Base-by-base conservation (phyloP, 2,888 invertebrate species). In the Endomychus coccineus region DNA sequence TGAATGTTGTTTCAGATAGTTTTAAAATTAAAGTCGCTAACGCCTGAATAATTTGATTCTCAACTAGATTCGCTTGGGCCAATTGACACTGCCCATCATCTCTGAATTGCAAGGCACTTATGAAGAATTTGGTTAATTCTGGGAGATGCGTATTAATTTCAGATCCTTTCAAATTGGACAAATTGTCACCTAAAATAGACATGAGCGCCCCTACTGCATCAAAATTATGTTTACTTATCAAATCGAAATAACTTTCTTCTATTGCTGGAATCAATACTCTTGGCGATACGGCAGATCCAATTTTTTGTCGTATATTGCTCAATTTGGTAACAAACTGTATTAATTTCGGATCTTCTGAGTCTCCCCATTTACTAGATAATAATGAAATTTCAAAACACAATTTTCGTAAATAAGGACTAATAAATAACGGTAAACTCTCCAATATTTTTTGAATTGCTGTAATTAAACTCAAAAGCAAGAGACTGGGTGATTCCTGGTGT, bases 1-100 rank as follows among this genome's bases (percentile, higher is more conserved):
- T 76, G 66, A 96, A 96, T 23, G 80, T 80, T 1, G 80, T 78
- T 63, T 95, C 95, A 0, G 91, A 91, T 16, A 95, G 67, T 64
- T 92, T 92, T 31, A 95, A 66, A 15, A 91, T 80, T 51, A 92
- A 72, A 30, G 78, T 71, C 2, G 85, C 80, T n/a, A 94, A 67
- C 0, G 88, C 79, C 46, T 82, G 77, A 1, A 89, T 76, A 0
- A 88, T 76, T 52, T 79, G 73, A 10, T 74, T 73, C 66, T 95
- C 94, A 0, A 86, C 77, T 9, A 57, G 54, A 19, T 74, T 70
- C 1, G 83, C 69, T 29, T 69, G 66, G 6, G 61, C 62, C 3
- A 60, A 44, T 2, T 66, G 50, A 2, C 60, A 53, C 4, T 56
- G 43, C 34, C 67, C 61, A 4, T 64, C 67, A 35, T 78, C 72